Percentiles rank a stretch among this genome's conserved stretches.
Conservation (phyloP, 2,113 vertebrate species). For the Epinephelus fuscoguttatus region DNA sequence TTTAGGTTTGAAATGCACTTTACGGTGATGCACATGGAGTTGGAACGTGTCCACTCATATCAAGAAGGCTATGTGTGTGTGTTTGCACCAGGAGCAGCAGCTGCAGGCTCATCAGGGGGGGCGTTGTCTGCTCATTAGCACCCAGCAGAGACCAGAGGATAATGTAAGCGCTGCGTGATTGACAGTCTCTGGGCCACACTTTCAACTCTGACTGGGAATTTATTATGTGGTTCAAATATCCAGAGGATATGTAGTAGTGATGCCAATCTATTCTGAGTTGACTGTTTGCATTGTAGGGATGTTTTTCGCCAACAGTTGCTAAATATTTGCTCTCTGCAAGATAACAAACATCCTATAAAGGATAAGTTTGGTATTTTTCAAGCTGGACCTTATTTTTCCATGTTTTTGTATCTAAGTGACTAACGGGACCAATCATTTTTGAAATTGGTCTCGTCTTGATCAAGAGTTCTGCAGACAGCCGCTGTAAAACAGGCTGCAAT, state of each 20-base stretch:
- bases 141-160: slow-evolving; percentile 47
- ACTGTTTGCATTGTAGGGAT: neutral
- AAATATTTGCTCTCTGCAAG: neutral
- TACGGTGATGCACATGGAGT: neutral
- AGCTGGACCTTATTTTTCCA: no score
- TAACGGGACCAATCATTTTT: no score
- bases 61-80: neutral
- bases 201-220: slow-evolving; percentile 15
- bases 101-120: slow-evolving; percentile 25
- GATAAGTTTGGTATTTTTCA: no score
- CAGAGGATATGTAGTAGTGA: neutral
- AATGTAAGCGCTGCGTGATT: slow-evolving; percentile 36
- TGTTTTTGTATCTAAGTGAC: no score
- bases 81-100: slow-evolving; percentile 15
- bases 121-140: slow-evolving; percentile 57
- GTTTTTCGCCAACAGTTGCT: neutral
- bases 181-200: slow-evolving; percentile 38
- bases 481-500: no score
- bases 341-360: no score
- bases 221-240: neutral
- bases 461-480: no score
- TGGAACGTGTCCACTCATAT: neutral
- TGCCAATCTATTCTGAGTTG: neutral
- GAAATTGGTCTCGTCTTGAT: no score
- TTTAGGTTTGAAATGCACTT: neutral